Conservation (phyloP, 2,888 invertebrate species). For the Cataglyphis cursor region DNA sequence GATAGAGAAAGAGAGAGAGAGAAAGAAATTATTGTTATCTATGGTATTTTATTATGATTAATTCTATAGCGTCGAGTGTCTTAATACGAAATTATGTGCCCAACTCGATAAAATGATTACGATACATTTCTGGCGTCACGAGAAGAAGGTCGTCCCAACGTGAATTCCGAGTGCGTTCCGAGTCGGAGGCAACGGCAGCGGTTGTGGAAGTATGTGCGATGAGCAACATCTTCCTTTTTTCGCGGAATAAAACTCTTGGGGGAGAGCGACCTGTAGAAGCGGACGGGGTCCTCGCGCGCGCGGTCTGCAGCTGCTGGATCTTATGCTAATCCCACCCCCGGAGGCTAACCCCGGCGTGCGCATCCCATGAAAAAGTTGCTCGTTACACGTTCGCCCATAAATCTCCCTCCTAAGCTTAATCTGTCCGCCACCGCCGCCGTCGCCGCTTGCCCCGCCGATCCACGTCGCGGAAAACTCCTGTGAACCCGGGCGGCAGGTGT, state of each 20-base stretch:
- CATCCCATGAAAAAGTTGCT: conserved; percentile 83
- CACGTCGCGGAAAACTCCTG: conserved; percentile 75
- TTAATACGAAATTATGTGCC: conserved; percentile 13
- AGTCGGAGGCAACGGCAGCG: conserved; percentile 15
- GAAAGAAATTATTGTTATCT: not conserved
- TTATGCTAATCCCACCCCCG: conserved; percentile 84
- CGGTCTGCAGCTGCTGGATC: conserved; percentile 83
- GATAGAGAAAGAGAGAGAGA: too few relatives aligned
- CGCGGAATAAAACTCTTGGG: conserved; percentile 35
- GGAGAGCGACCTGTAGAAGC: conserved; percentile 53
- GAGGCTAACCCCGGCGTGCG: conserved; percentile 79
- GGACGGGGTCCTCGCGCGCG: conserved; percentile 64
- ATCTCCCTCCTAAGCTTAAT: conserved; percentile 85
- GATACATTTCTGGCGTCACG: not conserved
- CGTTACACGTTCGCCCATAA: conserved; percentile 84
- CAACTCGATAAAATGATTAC: conserved; percentile 16
- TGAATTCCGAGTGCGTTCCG: not conserved
- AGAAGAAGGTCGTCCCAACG: conserved; percentile 18
- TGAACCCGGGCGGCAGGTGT: conserved; percentile 78
- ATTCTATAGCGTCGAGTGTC: not conserved
- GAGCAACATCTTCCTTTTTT: conserved; percentile 27
- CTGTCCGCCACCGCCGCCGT: conserved; percentile 77
- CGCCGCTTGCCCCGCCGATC: conserved; percentile 23
- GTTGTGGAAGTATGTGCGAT: not conserved
- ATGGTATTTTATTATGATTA: not conserved